Percentiles rank a stretch among this genome's conserved stretches.
Conservation (phyloP, 2,888 invertebrate species). For the Catocala nupta region DNA sequence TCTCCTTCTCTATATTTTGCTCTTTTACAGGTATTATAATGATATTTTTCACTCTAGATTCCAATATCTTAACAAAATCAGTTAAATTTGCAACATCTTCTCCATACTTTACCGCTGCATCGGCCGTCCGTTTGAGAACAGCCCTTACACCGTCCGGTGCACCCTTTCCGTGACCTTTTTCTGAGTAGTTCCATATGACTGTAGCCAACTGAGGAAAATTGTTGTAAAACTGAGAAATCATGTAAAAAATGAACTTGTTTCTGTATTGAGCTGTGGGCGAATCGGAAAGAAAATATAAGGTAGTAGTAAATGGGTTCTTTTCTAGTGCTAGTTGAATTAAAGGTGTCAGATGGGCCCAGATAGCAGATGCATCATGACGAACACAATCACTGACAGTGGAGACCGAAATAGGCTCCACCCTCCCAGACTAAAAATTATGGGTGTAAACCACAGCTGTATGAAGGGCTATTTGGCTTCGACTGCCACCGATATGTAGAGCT, state of each 20-base stretch:
- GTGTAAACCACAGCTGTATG: slow-evolving; percentile 44
- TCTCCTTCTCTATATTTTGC: too few species aligned
- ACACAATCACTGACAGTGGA: too few species aligned
- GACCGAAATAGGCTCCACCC: slow-evolving; percentile 2
- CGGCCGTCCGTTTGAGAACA: slow-evolving; percentile 54
- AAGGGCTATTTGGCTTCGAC: slow-evolving; percentile 32
- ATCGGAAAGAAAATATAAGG: slow-evolving; percentile 16
- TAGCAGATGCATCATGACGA: slow-evolving; percentile 4
- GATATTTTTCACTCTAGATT: neutral
- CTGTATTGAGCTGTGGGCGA: slow-evolving; percentile 21
- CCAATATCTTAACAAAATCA: slow-evolving; percentile 2
- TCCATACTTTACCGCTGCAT: slow-evolving; percentile 32
- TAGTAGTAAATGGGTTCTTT: slow-evolving; percentile 11
- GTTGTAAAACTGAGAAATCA: slow-evolving; percentile 10
- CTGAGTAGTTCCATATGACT: slow-evolving; percentile 58
- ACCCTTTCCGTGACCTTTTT: slow-evolving; percentile 59
- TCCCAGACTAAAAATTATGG: slow-evolving; percentile 25
- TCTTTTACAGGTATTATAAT: too few species aligned
- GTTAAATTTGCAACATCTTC: slow-evolving; percentile 21
- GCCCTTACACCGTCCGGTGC: slow-evolving; percentile 65
- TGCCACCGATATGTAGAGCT: slow-evolving; percentile 42
- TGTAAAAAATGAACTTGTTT: slow-evolving; percentile 21
- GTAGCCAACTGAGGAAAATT: slow-evolving; percentile 7
- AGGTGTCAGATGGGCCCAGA: slow-evolving; percentile 13
- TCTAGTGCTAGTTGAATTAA: slow-evolving; percentile 11